These are phyloP conservation scores for Sprattus sprattus DNA, from an alignment of 2,113 vertebrate species.

Conservation along the genomic window DNA sequence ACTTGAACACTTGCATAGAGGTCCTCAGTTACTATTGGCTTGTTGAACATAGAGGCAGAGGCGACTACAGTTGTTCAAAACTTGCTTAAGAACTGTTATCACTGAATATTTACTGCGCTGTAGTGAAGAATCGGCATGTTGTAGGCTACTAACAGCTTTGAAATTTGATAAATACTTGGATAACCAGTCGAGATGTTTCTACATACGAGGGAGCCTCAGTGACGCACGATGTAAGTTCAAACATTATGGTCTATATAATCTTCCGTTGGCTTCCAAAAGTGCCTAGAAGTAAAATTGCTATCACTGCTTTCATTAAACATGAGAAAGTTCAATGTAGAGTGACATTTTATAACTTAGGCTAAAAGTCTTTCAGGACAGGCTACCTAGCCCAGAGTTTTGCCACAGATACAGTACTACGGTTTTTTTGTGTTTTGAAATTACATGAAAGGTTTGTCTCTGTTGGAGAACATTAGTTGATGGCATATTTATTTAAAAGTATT, in stretches of 20 bases:
- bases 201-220: slow-evolving; percentile 58
- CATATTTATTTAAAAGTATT: too few species aligned
- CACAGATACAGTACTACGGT: too few species aligned
- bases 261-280: not conserved
- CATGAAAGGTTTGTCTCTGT: too few species aligned
- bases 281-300: not conserved
- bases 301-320: too few species aligned
- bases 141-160: not conserved
- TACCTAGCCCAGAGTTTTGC: too few species aligned
- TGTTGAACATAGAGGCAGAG: not conserved
- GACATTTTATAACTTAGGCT: too few species aligned
- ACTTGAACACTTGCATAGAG: not conserved
- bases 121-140: not conserved
- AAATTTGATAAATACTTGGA: not conserved
- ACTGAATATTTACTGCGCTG: not conserved
- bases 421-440: too few species aligned
- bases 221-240: slow-evolving; percentile 67
- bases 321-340: too few species aligned
- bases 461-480: too few species aligned
- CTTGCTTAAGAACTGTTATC: not conserved
- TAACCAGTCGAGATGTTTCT: slow-evolving; percentile 49
- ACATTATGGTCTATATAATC: not conserved
- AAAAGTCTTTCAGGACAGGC: too few species aligned
- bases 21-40: not conserved
- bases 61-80: not conserved